phyloP scores from a whole-genome alignment of 2,797 vertebrate genomes.

The Ispidina picta region DNA sequence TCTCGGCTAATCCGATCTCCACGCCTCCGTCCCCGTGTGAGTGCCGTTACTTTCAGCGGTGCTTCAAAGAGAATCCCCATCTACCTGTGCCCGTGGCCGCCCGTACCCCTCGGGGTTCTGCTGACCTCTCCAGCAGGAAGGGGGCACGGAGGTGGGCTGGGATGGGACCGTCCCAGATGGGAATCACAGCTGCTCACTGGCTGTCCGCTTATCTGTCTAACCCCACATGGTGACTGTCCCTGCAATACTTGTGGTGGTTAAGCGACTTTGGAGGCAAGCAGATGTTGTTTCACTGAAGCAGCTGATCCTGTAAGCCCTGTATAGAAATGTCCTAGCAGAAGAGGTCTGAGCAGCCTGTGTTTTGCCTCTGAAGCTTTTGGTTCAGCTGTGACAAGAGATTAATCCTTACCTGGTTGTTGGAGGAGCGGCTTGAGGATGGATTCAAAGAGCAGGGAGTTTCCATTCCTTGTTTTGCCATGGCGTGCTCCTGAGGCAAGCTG shows the following conservation, averaged over 20 bases:
- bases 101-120: background rate
- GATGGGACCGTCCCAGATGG: background rate
- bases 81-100: background rate
- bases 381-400: background rate
- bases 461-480: background rate
- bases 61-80: background rate
- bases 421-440: rapidly evolving
- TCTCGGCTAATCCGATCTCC: background rate
- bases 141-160: background rate
- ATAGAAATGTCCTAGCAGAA: background rate
- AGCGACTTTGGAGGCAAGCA: background rate
- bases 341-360: background rate
- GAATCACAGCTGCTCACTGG: background rate
- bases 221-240: background rate
- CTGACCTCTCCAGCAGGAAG: background rate
- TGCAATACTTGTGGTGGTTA: rapidly evolving
- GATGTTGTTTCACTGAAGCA: background rate
- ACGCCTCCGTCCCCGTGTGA: background rate
- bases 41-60: background rate
- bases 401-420: background rate
- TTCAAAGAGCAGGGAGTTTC: background rate
- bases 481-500: background rate
- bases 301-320: background rate
- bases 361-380: background rate
- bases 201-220: background rate